These are phyloP conservation scores for Catharus minimus DNA, from an alignment of 2,113 vertebrate species.

Conservation along the genomic window DNA sequence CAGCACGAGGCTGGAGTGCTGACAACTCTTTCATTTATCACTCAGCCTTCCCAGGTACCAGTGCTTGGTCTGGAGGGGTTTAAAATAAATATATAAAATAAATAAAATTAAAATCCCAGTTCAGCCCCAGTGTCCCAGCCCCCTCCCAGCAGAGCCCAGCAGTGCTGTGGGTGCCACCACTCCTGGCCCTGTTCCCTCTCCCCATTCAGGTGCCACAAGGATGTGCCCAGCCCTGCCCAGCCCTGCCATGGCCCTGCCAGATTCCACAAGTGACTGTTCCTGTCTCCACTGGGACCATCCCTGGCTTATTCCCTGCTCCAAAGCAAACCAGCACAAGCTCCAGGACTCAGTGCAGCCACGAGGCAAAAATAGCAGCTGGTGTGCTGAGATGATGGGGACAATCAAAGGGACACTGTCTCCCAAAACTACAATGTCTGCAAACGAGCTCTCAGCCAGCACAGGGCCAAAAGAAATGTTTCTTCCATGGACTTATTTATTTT, in stretches of 20 bases:
- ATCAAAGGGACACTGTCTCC: constrained; percentile 56
- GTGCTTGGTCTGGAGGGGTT: background rate
- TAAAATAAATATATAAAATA: background rate
- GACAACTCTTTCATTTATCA: background rate
- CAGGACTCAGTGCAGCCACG: background rate
- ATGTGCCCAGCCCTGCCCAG: background rate
- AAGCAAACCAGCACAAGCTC: background rate
- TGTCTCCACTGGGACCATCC: background rate
- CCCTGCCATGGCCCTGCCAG: constrained; percentile 20
- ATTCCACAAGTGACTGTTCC: constrained; percentile 39
- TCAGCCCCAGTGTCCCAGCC: too few species aligned
- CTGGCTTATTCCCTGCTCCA: background rate
- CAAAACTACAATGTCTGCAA: constrained; percentile 28
- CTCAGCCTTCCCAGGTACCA: background rate
- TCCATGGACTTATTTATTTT: constrained; percentile 35
- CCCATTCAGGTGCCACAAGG: background rate
- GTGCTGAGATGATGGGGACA: constrained; percentile 2
- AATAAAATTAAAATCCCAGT: too few species aligned
- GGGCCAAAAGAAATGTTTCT: constrained; percentile 62
- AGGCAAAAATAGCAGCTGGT: constrained; percentile 38
- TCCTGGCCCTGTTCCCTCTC: background rate
- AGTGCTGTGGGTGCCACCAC: background rate
- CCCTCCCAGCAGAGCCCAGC: background rate
- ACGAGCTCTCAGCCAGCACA: background rate
- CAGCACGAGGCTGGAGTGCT: background rate